Base-by-base conservation (phyloP, 2,888 invertebrate genomes). In the Cryptophagus acutangulus region DNA sequence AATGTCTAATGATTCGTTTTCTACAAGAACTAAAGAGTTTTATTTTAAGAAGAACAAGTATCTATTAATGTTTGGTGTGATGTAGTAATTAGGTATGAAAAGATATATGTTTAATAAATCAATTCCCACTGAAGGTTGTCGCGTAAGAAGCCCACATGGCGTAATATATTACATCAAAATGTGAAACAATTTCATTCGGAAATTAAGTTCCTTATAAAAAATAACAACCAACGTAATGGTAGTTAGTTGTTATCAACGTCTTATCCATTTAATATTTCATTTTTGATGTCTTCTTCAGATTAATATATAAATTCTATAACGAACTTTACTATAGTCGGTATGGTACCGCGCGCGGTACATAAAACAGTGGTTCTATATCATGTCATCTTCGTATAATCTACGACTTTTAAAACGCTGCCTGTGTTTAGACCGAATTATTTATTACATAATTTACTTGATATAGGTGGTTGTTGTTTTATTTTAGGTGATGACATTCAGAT, bases 401-500 rank as follows among this genome's bases (percentile, higher is more conserved):
- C 31, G 43, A 33, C 36, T 39, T 28, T 40, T 41, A 29, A 17
- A 40, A 40, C 34, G 10, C 26, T 26, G 3, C n/a, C 26, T 26
- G 12, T 26, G 26, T 3, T 26, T 26, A 26, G 4, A 3, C 9
- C n/a, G 26, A 26, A 26, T 26, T 26, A 26, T 26, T 26, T 26
- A 26, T 26, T 26, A 26, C 26, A 26, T 26, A 20, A 17, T 33
- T 33, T 2, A 12, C 2, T 24, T 25, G 16, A 36, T 16, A 26
- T 4, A 26, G 16, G 36, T 36, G 25, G 9, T 16, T 28, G 17
- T 28, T 10, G 6, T 33, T 40, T 46, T 43, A 48, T 45, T 54
- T 53, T 54, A 49, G 46, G 48, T 48, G 47, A 35, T 44, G 55
- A 49, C 52, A 55, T 51, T 49, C 46, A 44, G 48, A 44, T 49